Evolutionary conservation across 2,888 invertebrate species (phyloP).

Genomic region (Ochropacha duplaris): DNA sequence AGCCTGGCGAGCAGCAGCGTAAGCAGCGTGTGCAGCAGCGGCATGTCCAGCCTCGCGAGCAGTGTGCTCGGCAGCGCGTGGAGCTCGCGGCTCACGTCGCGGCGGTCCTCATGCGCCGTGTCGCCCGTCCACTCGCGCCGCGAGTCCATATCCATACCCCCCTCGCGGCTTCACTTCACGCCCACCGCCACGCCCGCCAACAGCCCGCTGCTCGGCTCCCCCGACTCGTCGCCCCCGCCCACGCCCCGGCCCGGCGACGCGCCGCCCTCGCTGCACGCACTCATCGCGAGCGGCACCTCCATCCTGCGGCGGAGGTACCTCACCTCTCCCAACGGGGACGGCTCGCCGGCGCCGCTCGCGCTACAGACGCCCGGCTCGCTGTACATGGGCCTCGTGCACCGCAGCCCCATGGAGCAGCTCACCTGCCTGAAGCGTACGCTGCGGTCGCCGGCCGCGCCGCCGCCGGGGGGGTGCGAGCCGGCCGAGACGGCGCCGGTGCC

Average conservation of each 20-base stretch:
- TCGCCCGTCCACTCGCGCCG: conserved; percentile 86
- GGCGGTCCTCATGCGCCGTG: conserved; percentile 76
- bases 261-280: conserved; percentile 77
- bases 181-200: conserved; percentile 95
- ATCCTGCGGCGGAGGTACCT: conserved; percentile 77
- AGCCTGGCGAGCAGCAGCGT: conserved; percentile 87
- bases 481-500: conserved; percentile 43
- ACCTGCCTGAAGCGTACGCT: conserved; percentile 86
- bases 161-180: conserved; percentile 87
- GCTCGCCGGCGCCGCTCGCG: conserved; percentile 85
- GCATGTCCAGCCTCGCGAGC: conserved; percentile 79
- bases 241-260: conserved; percentile 86
- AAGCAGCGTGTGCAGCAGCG: conserved; percentile 83
- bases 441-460: conserved; percentile 68
- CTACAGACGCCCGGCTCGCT: conserved; percentile 83
- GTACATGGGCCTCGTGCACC: conserved; percentile 84
- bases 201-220: conserved; percentile 88
- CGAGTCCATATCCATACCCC: conserved; percentile 90
- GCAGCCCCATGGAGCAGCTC: conserved; percentile 91
- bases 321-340: conserved; percentile 82
- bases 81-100: conserved; percentile 85
- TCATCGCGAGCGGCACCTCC: conserved; percentile 78
- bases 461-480: conserved; percentile 66
- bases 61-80: conserved; percentile 81
- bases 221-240: conserved; percentile 76